Evolutionary conservation across 2,797 vertebrate species (phyloP).

Genomic region (Onychomys arenicola): DNA sequence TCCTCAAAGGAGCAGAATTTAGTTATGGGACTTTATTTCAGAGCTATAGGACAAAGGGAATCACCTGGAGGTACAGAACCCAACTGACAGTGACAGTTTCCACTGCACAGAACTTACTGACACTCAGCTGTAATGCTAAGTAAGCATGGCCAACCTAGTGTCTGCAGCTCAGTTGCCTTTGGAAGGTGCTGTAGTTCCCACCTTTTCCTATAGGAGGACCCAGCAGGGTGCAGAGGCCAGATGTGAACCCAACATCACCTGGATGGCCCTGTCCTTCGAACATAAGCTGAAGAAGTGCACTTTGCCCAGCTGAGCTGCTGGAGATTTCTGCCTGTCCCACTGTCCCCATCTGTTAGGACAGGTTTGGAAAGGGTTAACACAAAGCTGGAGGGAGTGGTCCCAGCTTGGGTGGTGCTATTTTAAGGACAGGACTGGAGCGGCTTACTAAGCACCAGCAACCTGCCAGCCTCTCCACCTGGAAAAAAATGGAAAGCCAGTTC

Average conservation of each 20-base stretch:
- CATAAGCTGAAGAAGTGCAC: neutral
- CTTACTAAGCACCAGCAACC: neutral
- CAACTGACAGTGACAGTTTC: rapidly evolving
- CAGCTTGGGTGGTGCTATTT: neutral
- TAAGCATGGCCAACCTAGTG: rapidly evolving
- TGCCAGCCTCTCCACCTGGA: neutral
- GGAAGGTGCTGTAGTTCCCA: neutral
- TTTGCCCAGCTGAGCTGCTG: neutral
- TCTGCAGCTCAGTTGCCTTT: rapidly evolving
- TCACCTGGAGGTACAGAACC: rapidly evolving
- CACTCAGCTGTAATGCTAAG: rapidly evolving
- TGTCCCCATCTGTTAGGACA: rapidly evolving
- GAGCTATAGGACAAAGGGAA: neutral
- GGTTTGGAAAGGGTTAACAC: conserved; percentile 1
- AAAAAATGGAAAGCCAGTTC: neutral
- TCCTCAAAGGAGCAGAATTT: neutral
- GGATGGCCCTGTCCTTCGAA: neutral
- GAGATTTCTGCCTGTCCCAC: rapidly evolving
- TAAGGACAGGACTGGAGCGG: neutral
- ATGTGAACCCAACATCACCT: too few relatives aligned
- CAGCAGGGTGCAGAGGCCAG: neutral
- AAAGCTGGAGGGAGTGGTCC: neutral
- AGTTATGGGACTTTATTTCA: neutral
- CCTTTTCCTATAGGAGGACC: neutral
- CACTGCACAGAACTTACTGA: rapidly evolving